Percentiles rank a stretch among this genome's conserved stretches.
Evolutionary conservation across 92 coral and sea anemone species (phyloP).

Genomic region (Palythoa caribaeorum): DNA sequence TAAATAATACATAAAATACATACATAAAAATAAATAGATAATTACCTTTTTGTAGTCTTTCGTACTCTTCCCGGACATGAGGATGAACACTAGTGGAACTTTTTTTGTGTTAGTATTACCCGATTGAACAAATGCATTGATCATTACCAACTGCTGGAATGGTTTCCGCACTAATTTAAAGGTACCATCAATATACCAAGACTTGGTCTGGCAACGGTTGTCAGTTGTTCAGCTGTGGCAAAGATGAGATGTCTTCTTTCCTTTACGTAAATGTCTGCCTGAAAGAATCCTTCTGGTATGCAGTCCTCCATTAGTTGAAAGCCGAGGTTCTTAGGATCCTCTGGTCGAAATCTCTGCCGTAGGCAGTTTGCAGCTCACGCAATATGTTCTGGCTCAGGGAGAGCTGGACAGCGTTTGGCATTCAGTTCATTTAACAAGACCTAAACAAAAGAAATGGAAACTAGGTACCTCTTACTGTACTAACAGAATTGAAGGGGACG

Average conservation of each 20-base stretch:
- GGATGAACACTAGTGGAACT: background rate
- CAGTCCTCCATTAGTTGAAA: conserved; percentile 1
- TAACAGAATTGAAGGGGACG: background rate
- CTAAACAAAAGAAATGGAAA: background rate
- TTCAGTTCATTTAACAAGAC: background rate
- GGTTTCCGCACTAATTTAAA: background rate
- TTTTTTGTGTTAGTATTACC: background rate
- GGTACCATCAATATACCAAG: background rate
- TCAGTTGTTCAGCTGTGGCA: background rate
- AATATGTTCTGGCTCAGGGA: background rate
- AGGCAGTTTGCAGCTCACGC: background rate
- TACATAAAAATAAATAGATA: background rate
- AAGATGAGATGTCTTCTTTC: conserved; percentile 2
- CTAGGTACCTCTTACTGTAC: background rate
- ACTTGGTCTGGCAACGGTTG: background rate
- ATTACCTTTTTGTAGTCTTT: conserved; percentile 5
- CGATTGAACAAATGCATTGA: conserved; percentile 2
- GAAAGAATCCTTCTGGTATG: background rate
- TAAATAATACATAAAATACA: too few relatives aligned
- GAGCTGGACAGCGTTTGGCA: background rate
- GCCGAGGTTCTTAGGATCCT: background rate
- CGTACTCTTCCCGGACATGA: background rate
- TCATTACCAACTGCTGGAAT: background rate
- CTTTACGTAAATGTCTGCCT: background rate
- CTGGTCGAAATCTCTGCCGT: background rate